Percentiles rank a stretch among this genome's conserved stretches.
These are phyloP conservation scores for Augochlorella aurata DNA, from an alignment of 2,888 invertebrate genomes.

Conservation along the genomic window DNA sequence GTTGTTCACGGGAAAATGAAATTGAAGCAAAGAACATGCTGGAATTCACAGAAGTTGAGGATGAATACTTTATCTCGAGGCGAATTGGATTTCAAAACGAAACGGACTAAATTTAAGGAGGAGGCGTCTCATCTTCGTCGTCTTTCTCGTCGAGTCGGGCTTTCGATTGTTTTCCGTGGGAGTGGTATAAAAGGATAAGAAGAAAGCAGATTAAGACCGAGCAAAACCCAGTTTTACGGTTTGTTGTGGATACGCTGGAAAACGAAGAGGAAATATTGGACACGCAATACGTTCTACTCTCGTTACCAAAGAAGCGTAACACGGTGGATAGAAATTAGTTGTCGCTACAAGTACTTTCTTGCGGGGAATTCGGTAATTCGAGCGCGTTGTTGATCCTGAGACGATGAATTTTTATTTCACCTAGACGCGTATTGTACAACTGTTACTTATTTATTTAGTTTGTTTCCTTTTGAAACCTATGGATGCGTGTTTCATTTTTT, in stretches of 20 bases:
- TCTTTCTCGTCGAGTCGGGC: constrained; percentile 11
- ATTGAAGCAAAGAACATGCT: not conserved
- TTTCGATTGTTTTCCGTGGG: constrained; percentile 23
- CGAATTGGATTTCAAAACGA: constrained; percentile 41
- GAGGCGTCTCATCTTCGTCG: constrained; percentile 7
- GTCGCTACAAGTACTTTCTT: not conserved
- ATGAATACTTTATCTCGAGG: constrained; percentile 24
- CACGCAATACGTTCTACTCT: constrained; percentile 1
- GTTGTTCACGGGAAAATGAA: constrained; percentile 1
- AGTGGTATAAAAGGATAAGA: constrained; percentile 35
- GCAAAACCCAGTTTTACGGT: constrained; percentile 41
- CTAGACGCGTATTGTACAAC: too few species aligned
- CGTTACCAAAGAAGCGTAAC: not conserved
- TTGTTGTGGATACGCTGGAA: constrained; percentile 17
- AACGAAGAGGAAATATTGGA: constrained; percentile 1
- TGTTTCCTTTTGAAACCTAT: too few species aligned
- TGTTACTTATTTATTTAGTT: too few species aligned
- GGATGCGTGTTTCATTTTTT: too few species aligned
- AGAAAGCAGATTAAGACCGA: constrained; percentile 46
- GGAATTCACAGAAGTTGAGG: constrained; percentile 20
- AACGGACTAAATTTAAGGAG: constrained; percentile 31
- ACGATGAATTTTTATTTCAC: not conserved
- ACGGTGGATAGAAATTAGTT: not conserved
- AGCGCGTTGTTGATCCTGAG: not conserved
- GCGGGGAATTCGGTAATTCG: not conserved